A percentile compares a stretch with the other conserved stretches of the same genome.
Conservation (phyloP, 2,888 invertebrate genomes). For the Campoplex capitator region DNA sequence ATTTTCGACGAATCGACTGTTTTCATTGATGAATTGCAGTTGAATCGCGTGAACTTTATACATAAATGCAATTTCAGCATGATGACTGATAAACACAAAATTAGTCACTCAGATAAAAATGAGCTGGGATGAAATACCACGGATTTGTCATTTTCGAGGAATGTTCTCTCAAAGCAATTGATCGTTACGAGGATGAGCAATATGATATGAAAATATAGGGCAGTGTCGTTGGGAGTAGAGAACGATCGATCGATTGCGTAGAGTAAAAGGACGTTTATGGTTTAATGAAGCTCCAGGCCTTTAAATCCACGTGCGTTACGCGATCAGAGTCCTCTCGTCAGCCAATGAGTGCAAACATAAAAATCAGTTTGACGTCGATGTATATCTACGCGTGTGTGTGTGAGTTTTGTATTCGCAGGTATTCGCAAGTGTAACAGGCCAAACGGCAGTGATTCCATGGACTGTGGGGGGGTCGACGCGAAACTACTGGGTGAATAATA, state of each 20-base stretch:
- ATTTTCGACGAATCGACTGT: not conserved
- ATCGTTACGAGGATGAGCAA: slow-evolving; percentile 6
- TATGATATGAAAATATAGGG: slow-evolving; percentile 5
- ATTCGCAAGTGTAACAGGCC: not conserved
- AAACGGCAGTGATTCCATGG: slow-evolving; percentile 6
- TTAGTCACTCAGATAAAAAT: no score
- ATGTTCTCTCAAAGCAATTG: no score
- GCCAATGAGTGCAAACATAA: not conserved
- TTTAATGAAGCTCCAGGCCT: slow-evolving; percentile 7
- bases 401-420: not conserved
- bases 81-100: no score
- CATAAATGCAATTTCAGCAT: no score
- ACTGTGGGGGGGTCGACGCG: not conserved
- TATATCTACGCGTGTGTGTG: not conserved
- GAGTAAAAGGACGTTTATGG: not conserved
- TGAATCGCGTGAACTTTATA: no score
- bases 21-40: not conserved
- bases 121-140: not conserved
- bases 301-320: slow-evolving; percentile 12
- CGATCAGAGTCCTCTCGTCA: slow-evolving; percentile 27
- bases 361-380: not conserved
- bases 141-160: not conserved
- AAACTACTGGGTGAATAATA: slow-evolving; percentile 31
- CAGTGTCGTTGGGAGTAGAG: not conserved
- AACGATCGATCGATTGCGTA: slow-evolving; percentile 17